Percentiles rank a stretch among this genome's conserved stretches.
Conservation (phyloP, 2,888 invertebrate genomes). For the Tipula helvola region DNA sequence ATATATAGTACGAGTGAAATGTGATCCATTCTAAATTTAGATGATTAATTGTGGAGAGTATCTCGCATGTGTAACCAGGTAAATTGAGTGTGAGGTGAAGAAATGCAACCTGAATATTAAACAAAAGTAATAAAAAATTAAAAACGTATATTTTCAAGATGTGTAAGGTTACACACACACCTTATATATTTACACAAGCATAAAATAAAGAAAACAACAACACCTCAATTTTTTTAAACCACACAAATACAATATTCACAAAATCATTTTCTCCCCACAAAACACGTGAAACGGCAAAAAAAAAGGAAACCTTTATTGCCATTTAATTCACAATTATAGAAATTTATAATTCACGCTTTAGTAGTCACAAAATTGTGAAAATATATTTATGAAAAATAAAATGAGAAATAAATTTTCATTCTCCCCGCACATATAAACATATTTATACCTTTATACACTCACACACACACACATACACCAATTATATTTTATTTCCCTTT, state of each 20-base stretch:
- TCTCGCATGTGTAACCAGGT: too few relatives aligned
- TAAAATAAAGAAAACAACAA: neutral
- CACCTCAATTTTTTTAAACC: neutral
- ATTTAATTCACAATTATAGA: neutral
- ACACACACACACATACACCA: neutral
- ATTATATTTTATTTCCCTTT: neutral
- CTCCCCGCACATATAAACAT: neutral
- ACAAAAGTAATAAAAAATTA: neutral
- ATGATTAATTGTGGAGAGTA: neutral
- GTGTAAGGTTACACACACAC: neutral
- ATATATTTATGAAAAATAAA: neutral
- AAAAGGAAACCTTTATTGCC: neutral
- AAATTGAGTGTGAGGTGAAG: too few relatives aligned
- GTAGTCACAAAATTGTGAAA: neutral
- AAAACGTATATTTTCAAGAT: neutral
- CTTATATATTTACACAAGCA: neutral
- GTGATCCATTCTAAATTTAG: neutral
- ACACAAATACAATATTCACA: neutral
- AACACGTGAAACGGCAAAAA: neutral
- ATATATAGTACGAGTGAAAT: neutral
- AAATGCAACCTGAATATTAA: neutral
- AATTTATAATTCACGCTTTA: neutral
- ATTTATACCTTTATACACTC: neutral
- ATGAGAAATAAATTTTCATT: neutral
- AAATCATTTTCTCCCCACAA: neutral